Base-by-base conservation (phyloP, 1,140 invertebrate species). In the Formica selysi region DNA sequence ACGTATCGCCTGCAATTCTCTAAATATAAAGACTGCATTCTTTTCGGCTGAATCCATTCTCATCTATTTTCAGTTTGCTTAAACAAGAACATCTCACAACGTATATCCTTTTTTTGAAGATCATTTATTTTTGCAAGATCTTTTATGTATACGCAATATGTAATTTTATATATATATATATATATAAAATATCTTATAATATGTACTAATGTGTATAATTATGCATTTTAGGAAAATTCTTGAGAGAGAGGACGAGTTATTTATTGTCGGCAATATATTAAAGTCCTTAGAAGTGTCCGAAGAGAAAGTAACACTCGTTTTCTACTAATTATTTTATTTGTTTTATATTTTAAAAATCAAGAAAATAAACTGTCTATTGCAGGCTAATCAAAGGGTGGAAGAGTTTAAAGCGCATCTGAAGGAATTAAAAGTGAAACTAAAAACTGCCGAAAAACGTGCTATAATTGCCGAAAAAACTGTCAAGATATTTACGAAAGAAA, bases 251-350 rank as follows among this genome's bases (percentile, higher is more conserved):
- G 99, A 99, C 95, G 99, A 99, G 96, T 97, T 99, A 92, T 98
- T 98, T 94, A 98, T 99, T 92, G 99, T 99, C 94, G 99, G 99
- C 94, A 99, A 99, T 97, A 99, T 99, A 97, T 96, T 99, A 95
- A 99, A 99, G 96, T 99, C 99, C 92, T 97, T 99, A 92, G 99
- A 99, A 96, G 99, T 99, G 92, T 99, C 98, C 92, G 99, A 99
- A 96, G 98, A 99, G 96, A 99, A 99, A 98, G 99, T 99, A 97
- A 95, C 7, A 93, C 36, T 10, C 2, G 0, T 41, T 51, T 67
- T 48, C 5, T 29, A 16, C 6, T 13, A 48, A 67, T 57, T 11
- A 48, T 16, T 76, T n/a, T 59, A 13, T 79, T 36, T 22, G 7
- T 38, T 62, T 41, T n/a, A n/a, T 71, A 38, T 61, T 41, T 13